Conservation (phyloP, 2,113 vertebrate species). For the Sphyrna mokarran region DNA sequence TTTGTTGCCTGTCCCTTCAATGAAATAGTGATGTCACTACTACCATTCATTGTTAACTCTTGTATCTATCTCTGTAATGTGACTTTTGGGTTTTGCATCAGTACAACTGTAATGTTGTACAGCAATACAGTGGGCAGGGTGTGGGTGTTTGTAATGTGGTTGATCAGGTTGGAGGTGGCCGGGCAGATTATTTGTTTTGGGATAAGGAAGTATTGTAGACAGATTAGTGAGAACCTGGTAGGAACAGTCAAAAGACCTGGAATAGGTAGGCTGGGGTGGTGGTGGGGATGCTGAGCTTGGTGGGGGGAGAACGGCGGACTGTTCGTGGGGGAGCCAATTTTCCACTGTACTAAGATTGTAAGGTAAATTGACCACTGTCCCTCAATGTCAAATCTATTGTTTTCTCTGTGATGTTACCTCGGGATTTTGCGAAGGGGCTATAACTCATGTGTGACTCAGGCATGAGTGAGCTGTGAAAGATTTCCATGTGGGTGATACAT, state of each 20-base stretch:
- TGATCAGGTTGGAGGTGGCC: neutral
- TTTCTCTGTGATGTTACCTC: neutral
- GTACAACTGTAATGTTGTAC: neutral
- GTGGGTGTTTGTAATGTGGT: neutral
- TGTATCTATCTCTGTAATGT: neutral
- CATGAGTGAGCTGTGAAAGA: neutral
- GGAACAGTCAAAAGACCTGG: neutral
- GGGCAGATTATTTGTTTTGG: neutral
- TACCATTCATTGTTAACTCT: neutral
- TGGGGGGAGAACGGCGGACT: neutral
- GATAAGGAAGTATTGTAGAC: neutral
- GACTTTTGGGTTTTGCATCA: neutral
- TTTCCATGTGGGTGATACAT: slow-evolving; percentile 24
- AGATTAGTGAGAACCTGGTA: neutral
- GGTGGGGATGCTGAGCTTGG: too few relatives aligned
- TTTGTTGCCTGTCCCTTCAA: neutral
- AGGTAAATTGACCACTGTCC: neutral
- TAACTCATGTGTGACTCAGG: slow-evolving; percentile 11
- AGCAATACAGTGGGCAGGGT: neutral
- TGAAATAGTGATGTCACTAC: neutral
- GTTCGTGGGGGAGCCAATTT: neutral
- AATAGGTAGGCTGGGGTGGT: too few relatives aligned
- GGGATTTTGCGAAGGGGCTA: neutral
- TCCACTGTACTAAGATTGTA: neutral
- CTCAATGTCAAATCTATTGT: neutral